Conservation (phyloP, 1,140 invertebrate species). For the Agraylea sexmaculata region DNA sequence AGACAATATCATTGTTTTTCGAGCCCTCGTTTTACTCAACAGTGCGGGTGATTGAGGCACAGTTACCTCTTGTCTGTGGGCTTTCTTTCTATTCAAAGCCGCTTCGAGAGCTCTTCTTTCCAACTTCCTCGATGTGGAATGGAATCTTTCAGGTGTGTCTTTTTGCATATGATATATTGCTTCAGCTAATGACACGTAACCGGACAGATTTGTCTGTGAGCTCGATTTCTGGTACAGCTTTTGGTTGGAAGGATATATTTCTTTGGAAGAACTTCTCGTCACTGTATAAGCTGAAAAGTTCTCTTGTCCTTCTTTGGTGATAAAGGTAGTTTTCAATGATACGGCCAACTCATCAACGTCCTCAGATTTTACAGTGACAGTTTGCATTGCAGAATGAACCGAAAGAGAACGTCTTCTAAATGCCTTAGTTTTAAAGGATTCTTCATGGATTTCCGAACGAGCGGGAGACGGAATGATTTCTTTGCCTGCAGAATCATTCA, state of each 20-base stretch:
- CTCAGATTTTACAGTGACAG: neutral
- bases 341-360: constrained; percentile 6
- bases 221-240: no score
- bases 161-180: constrained; percentile 32
- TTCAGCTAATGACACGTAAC: constrained; percentile 33
- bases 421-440: no score
- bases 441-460: no score
- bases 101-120: constrained; percentile 20
- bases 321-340: constrained; percentile 10
- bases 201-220: neutral
- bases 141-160: constrained; percentile 33
- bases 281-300: neutral
- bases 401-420: constrained; percentile 14
- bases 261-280: neutral
- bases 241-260: neutral
- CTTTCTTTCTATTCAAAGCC: constrained; percentile 16
- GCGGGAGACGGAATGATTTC: no score
- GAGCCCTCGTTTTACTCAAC: constrained; percentile 25
- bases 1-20: constrained; percentile 22
- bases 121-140: constrained; percentile 21
- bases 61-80: constrained; percentile 24
- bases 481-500: constrained; percentile 1
- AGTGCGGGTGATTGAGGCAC: constrained; percentile 31
- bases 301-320: neutral
- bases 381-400: constrained; percentile 13